These are phyloP conservation scores for Acleris literana DNA, from an alignment of 2,888 invertebrate genomes.

Conservation along the genomic window DNA sequence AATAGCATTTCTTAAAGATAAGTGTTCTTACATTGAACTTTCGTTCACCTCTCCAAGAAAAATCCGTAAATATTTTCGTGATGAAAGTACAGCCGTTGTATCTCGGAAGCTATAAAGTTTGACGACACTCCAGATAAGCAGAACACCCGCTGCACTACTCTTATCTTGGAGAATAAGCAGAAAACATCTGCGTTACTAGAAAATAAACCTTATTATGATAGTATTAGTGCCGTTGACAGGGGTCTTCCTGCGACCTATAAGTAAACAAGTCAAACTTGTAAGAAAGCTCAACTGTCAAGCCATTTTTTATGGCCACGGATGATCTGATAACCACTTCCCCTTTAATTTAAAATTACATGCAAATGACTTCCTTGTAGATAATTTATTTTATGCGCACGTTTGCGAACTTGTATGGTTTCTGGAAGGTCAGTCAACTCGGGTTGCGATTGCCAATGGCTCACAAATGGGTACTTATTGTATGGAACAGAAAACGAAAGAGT, in stretches of 20 bases:
- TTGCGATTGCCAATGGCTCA: too few relatives aligned
- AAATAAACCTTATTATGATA: not conserved
- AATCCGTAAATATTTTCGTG: too few relatives aligned
- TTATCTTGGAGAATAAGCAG: conserved; percentile 8
- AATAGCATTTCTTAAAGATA: too few relatives aligned
- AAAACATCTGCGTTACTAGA: not conserved
- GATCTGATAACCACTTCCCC: conserved; percentile 54
- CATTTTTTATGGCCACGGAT: conserved; percentile 44
- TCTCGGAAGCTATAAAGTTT: conserved; percentile 10
- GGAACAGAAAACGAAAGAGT: too few relatives aligned
- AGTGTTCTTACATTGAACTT: too few relatives aligned
- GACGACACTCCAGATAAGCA: conserved; percentile 18
- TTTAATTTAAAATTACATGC: conserved; percentile 46
- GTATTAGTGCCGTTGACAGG: not conserved
- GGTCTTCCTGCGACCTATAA: not conserved
- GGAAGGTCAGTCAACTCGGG: conserved; percentile 35
- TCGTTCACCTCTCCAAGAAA: too few relatives aligned
- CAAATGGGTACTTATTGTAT: too few relatives aligned
- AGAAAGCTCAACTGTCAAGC: conserved; percentile 1
- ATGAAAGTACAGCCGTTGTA: not conserved
- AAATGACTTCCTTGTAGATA: conserved; percentile 43
- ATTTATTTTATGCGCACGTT: conserved; percentile 43
- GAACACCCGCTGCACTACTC: not conserved
- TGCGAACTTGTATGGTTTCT: conserved; percentile 33
- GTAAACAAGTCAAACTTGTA: not conserved